Conservation (phyloP, 1,140 invertebrate genomes). For the Neelides sp. region DNA sequence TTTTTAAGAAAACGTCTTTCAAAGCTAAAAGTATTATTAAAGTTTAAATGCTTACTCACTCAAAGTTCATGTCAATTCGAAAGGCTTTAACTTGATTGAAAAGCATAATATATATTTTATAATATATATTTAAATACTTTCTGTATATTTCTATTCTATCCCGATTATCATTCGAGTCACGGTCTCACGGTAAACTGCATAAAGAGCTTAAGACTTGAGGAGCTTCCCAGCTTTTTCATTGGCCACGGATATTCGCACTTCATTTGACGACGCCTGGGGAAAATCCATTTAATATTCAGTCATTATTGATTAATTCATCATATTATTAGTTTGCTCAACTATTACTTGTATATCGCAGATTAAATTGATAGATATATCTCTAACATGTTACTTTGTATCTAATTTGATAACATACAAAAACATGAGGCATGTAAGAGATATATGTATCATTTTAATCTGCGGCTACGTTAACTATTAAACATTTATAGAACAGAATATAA, state of each 20-base stretch:
- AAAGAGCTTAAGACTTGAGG: slow-evolving; percentile 36
- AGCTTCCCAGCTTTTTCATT: slow-evolving; percentile 71
- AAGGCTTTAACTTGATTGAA: too few species aligned
- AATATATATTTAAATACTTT: too few species aligned
- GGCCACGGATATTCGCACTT: slow-evolving; percentile 68
- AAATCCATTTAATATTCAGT: slow-evolving; percentile 20
- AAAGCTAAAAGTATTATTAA: too few species aligned
- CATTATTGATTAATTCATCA: not conserved
- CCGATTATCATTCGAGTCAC: too few species aligned
- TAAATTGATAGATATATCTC: slow-evolving; percentile 2
- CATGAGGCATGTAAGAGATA: not conserved
- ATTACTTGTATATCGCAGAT: not conserved
- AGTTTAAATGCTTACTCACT: too few species aligned
- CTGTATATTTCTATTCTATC: too few species aligned
- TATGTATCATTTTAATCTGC: slow-evolving; percentile 1
- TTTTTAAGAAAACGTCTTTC: too few species aligned
- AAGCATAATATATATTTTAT: too few species aligned
- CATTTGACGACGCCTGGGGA: slow-evolving; percentile 61
- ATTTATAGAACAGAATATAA: slow-evolving; percentile 9
- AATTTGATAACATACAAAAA: slow-evolving; percentile 2
- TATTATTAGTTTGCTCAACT: not conserved
- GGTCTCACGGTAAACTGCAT: too few species aligned
- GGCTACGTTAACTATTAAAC: not conserved
- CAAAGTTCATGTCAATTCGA: too few species aligned
- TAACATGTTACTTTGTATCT: too few species aligned